Evolutionary conservation across 2,797 vertebrate genomes (phyloP), one percentile per base, ranked within the genome.

Genomic region (Ctenosaura bakeri): DNA sequence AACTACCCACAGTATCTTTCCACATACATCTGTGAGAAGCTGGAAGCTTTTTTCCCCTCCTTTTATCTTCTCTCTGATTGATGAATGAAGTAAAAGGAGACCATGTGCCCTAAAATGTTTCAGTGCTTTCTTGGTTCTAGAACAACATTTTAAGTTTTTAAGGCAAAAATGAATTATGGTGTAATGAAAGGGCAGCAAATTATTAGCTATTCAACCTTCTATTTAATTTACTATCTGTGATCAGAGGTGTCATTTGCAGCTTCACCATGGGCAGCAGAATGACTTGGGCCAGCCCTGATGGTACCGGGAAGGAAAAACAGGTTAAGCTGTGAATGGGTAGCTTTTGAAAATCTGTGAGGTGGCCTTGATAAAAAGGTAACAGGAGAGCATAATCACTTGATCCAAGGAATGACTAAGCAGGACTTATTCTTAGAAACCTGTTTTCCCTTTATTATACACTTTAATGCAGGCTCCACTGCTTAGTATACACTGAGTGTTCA

Each of bases 391-490:
- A 38, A 64, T 18, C 10, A 8, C 38, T 42, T 59, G 32, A 71
- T 42, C 14, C 26, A 6, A 86, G 50, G 16, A 16, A n/a, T 56
- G 29, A 81, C 54, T 42, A 86, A 86, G 24, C 14, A 32, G 16
- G 35, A 77, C 46, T 62, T 24, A 56, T 86, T 77, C 54, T 77
- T n/a, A 24, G 54, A 86, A 62, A 32, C 18, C 54, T 42, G 38
- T 29, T 76, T 86, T 32, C 35, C 73, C 29, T 86, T 86, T 35
- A 86, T 86, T 76, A 77, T 62, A 46, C 54, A 35, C 32, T 56
- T 81, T 4, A n/a, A 20, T 32, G 26, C 42, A 50, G 42, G 20
- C 9, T 80, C 29, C 29, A 32, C 74, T 6, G 42, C 20, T 78
- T 50, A 78, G 76, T 35, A 46, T 24, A 35, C 35, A 26, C 22